A percentile compares a stretch with the other conserved stretches of the same genome.
Conservation (phyloP, 2,113 vertebrate genomes). For the Lichenostomus cassidix region DNA sequence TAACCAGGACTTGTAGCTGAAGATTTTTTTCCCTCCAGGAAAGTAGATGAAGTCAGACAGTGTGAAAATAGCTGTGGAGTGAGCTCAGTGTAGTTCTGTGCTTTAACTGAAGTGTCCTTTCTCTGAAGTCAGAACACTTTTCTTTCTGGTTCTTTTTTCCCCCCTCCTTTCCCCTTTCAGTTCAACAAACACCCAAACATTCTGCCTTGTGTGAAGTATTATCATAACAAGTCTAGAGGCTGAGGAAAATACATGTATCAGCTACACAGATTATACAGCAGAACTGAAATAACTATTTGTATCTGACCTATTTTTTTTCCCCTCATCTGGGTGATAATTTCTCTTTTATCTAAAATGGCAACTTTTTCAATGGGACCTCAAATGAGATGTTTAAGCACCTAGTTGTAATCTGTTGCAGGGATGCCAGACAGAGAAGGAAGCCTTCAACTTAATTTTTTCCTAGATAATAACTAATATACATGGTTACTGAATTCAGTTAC, state of each 20-base stretch:
- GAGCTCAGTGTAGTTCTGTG: not conserved
- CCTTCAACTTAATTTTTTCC: not conserved
- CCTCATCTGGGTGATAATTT: not conserved
- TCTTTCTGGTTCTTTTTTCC: not conserved
- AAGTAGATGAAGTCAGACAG: not conserved
- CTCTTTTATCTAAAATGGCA: not conserved
- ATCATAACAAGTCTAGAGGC: not conserved
- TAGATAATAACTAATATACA: not conserved
- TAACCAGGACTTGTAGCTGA: not conserved
- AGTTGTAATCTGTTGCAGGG: not conserved
- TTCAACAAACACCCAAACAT: not conserved
- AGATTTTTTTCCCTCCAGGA: not conserved
- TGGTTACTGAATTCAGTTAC: not conserved
- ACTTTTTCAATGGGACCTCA: not conserved
- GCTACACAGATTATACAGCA: not conserved
- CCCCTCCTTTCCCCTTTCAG: accelerated
- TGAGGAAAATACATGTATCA: not conserved
- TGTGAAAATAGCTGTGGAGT: not conserved
- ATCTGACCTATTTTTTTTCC: not conserved
- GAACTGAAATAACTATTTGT: not conserved
- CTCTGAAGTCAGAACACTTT: not conserved
- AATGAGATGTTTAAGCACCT: not conserved
- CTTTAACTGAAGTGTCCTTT: not conserved
- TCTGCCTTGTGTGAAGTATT: not conserved
- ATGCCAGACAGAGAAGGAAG: not conserved